Base-by-base conservation (phyloP, 2,888 invertebrate genomes). In the Caenorhabditis afra region DNA sequence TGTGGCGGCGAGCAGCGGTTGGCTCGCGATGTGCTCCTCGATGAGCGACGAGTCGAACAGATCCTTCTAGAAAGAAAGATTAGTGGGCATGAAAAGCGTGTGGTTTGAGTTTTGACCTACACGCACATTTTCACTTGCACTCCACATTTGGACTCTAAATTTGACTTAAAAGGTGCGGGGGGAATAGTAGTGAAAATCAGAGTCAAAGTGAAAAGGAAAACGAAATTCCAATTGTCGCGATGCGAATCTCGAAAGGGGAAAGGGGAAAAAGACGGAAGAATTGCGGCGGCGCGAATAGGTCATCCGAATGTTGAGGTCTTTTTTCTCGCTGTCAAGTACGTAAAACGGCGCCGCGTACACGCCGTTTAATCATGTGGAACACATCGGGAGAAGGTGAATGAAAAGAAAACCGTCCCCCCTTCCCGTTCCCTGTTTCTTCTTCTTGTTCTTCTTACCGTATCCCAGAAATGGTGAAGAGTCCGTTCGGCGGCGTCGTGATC, bases 11-110 rank as follows among this genome's bases (percentile, higher is more conserved):
- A 83, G 70, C 3, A 81, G 35, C 14, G 83, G 83, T 47, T 83
- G 83, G 37, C 75, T 79, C 14, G 68, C 57, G 4, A 83, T 67
- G 29, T 83, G 83, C 59, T 81, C 81, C 39, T 80, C 75, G 16
- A 83, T 57, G 10, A 83, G 52, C 10, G 64, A 68, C 1, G 70
- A 49, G 45, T 81, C 76, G 44, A 83, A 23, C 2, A 83, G 57
- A 14, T 79, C 77, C 58, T 79, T 76, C 83, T 83, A 66, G 39
- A 81, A 75, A n/a, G n/a, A n/a, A 41, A 44, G n/a, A 23, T 53
- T 10, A n/a, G 8, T n/a, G n/a, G n/a, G n/a, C n/a, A n/a, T n/a
- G n/a, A n/a, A n/a, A n/a, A n/a, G n/a, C n/a, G n/a, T n/a, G n/a
- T n/a, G n/a, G n/a, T n/a, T n/a, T n/a, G n/a, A n/a, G n/a, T n/a